Base-by-base conservation (phyloP, 2,113 vertebrate genomes). In the Barnardius zonarius region DNA sequence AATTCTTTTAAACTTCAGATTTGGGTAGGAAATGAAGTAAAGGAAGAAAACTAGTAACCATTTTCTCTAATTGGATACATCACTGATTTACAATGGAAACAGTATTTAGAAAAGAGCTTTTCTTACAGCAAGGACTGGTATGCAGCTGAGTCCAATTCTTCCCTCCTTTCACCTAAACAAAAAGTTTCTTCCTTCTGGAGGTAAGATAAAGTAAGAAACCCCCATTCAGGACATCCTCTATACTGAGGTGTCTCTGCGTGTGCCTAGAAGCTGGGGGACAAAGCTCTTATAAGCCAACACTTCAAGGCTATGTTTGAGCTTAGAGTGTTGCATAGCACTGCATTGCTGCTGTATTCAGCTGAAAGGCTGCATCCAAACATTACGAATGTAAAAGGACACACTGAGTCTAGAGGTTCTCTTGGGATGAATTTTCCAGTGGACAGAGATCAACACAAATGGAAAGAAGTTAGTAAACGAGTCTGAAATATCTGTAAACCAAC, bases 261-360 rank as follows among this genome's bases (percentile, higher is more conserved):
- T 22, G 2, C n/a, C 24, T 13, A 20, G 44, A 17, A 46, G 3
- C n/a, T 46, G 15, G 8, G 7, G 6, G 25, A 55, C 1, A 4
- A 78, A 43, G 9, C 25, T 24, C 8, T 37, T 37, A 17, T 10
- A 2, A 0, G 5, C 4, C 13, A 31, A 33, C 44, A 5, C 24
- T 69, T 18, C 54, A 13, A 17, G 12, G 12, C 27, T 44, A 8
- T 33, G 10, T 24, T 20, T 62, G 61, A 46, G 20, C 22, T 25
- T 19, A 33, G 2, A 33, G 2, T 48, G 17, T 8, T n/a, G 49
- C 4, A 5, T 24, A 67, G 5, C 7, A 10, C 33, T 11, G 11
- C 13, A 5, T 1, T 25, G 23, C 17, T 35, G 20, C 13, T 67
- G 28, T 30, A 41, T 8, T 19, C 69, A 62, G 41, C n/a, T 44